Evolutionary conservation across 2,797 vertebrate genomes (phyloP), one percentile per base, ranked within the genome.

Genomic region (Sebastes nivosus): DNA sequence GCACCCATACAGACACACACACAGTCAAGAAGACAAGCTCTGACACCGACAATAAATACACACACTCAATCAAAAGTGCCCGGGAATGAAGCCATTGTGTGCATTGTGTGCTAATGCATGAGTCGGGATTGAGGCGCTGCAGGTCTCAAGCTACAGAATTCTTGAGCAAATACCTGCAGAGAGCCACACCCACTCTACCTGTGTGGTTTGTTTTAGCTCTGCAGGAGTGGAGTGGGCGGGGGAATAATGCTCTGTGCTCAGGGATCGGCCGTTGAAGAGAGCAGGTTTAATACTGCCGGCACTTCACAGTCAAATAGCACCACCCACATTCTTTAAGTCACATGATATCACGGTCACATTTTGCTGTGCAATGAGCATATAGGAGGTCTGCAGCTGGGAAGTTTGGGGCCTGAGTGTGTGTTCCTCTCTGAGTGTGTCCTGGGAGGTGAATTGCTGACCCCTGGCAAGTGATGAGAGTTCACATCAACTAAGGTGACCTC

Each of bases 151-250:
- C 83, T 89, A 82, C 29, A 88, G 79, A 83, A 92, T 89, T 74
- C 92, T 77, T 91, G 67, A 89, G 89, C 79, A 93, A 94, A 95
- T 88, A 94, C 85, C 81, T 87, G 73, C 71, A 30, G 73, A 61
- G 74, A 67, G 81, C 80, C 92, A 85, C 91, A 82, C 93, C 93
- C 76, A 38, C 80, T 87, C 86, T 84, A 94, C 91, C 93, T 95
- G 92, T 91, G 85, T 85, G 88, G 90, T 84, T 92, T 79, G 77
- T 81, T 87, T 52, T 84, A 75, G 77, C 60, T 86, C 77, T 75
- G 55, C 14, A 22, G 75, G 67, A 70, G 87, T 75, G 75, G 84
- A 52, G 86, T 54, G 72, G 83, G 72, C 73, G 24, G 36, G 20
- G 50, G 50, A 52, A 46, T 46, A 89, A 72, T 34, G 50, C 74